Conservation (phyloP, 1,140 invertebrate genomes). For the Medauroidea extradentata region DNA sequence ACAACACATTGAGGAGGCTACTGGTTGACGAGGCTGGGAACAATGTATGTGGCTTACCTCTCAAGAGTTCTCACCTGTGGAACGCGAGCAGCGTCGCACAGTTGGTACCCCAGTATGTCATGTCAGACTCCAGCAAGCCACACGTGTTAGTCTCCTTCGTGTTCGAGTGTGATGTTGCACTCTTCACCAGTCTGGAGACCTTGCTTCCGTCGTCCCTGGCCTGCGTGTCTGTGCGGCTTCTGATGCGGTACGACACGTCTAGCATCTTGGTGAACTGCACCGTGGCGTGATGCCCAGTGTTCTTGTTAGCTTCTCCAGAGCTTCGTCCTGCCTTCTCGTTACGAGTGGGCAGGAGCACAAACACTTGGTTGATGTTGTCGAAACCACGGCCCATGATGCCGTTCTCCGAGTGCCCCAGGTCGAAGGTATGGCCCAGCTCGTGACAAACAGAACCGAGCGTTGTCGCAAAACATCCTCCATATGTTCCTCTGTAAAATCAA, state of each 20-base stretch:
- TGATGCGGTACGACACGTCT: slow-evolving; percentile 11
- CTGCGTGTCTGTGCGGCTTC: too few relatives aligned
- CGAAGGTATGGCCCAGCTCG: slow-evolving; percentile 92
- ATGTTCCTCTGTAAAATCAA: slow-evolving; percentile 58
- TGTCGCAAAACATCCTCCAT: slow-evolving; percentile 86
- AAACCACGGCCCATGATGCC: slow-evolving; percentile 95
- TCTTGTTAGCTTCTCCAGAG: slow-evolving; percentile 22
- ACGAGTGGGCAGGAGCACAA: slow-evolving; percentile 45
- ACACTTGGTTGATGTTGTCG: slow-evolving; percentile 78
- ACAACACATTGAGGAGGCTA: too few relatives aligned
- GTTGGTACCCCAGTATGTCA: slow-evolving; percentile 60
- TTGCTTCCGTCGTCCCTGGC: too few relatives aligned
- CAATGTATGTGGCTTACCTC: too few relatives aligned
- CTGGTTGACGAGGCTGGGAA: too few relatives aligned
- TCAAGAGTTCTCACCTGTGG: slow-evolving; percentile 53
- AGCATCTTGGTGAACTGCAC: slow-evolving; percentile 16
- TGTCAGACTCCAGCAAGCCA: not conserved
- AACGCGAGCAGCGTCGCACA: slow-evolving; percentile 61
- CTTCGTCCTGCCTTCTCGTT: slow-evolving; percentile 20
- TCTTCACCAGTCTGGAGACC: too few relatives aligned
- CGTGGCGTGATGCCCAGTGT: slow-evolving; percentile 26
- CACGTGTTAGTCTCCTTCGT: not conserved
- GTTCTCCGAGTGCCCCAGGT: slow-evolving; percentile 82
- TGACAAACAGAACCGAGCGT: slow-evolving; percentile 90
- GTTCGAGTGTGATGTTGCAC: too few relatives aligned